Conservation (phyloP, 2,888 invertebrate species). For the Dione vanillae region DNA sequence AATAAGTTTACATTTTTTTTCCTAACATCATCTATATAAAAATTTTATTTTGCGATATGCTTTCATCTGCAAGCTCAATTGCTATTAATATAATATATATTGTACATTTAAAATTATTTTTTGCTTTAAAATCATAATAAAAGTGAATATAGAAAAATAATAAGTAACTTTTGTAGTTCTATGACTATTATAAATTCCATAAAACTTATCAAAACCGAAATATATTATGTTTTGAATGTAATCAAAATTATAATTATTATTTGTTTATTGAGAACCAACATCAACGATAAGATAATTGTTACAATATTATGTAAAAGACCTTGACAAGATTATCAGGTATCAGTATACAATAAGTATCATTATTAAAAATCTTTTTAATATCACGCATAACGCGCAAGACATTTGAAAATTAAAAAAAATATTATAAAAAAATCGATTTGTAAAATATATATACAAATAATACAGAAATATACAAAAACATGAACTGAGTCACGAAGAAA, state of each 20-base stretch:
- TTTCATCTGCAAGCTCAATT: constrained; percentile 38
- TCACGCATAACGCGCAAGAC: too few relatives aligned
- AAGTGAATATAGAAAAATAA: too few relatives aligned
- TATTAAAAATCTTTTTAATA: too few relatives aligned
- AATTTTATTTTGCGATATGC: constrained; percentile 39
- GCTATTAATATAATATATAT: constrained; percentile 8
- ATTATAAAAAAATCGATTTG: too few relatives aligned
- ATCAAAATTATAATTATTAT: not conserved
- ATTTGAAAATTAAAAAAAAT: too few relatives aligned
- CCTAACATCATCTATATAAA: constrained; percentile 1
- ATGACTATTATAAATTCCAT: not conserved
- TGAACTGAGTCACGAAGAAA: not conserved
- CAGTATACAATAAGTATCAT: too few relatives aligned
- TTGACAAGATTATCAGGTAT: too few relatives aligned
- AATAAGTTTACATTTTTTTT: not conserved
- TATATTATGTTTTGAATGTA: not conserved
- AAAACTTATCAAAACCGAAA: not conserved
- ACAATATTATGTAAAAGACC: too few relatives aligned
- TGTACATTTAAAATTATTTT: not conserved
- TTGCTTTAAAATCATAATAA: not conserved
- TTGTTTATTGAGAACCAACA: too few relatives aligned
- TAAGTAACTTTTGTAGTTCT: not conserved
- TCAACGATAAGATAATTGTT: too few relatives aligned
- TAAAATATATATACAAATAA: not conserved
- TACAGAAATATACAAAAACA: not conserved